phyloP scores from a whole-genome alignment of 2,113 vertebrate species.

The Lepus europaeus region DNA sequence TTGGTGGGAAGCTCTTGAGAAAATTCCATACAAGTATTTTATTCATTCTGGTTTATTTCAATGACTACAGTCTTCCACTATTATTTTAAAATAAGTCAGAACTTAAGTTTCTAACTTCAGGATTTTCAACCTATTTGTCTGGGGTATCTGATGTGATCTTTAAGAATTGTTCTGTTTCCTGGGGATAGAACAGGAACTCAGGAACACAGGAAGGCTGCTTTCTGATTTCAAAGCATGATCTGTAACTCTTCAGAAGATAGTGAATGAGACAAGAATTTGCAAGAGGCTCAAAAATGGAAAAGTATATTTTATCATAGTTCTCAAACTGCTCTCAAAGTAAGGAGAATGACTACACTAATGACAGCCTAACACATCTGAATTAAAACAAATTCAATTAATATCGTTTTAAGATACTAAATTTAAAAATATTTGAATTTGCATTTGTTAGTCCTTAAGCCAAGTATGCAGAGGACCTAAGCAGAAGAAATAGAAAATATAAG shows the following conservation, averaged over 20 bases:
- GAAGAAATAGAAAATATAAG: slow-evolving; percentile 11
- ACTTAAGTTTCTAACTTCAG: slow-evolving; percentile 21
- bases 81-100: slow-evolving; percentile 49
- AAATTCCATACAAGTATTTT: slow-evolving; percentile 5
- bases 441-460: slow-evolving; percentile 11
- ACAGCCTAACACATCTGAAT: not conserved
- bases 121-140: slow-evolving; percentile 45
- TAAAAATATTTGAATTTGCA: slow-evolving; percentile 7
- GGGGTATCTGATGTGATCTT: not conserved
- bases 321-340: not conserved
- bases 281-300: not conserved
- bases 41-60: slow-evolving; percentile 37
- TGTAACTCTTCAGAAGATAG: slow-evolving; percentile 20
- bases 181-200: not conserved
- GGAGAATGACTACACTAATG: not conserved
- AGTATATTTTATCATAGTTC: not conserved
- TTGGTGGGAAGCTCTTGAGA: not conserved
- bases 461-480: not conserved
- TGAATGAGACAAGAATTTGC: slow-evolving; percentile 13
- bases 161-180: slow-evolving; percentile 19
- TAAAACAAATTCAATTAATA: not conserved
- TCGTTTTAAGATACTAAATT: not conserved
- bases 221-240: slow-evolving; percentile 26
- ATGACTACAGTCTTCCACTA: not conserved
- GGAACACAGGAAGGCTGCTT: not conserved